phyloP scores from a whole-genome alignment of 2,888 invertebrate genomes.

The Stenodera caucasica region DNA sequence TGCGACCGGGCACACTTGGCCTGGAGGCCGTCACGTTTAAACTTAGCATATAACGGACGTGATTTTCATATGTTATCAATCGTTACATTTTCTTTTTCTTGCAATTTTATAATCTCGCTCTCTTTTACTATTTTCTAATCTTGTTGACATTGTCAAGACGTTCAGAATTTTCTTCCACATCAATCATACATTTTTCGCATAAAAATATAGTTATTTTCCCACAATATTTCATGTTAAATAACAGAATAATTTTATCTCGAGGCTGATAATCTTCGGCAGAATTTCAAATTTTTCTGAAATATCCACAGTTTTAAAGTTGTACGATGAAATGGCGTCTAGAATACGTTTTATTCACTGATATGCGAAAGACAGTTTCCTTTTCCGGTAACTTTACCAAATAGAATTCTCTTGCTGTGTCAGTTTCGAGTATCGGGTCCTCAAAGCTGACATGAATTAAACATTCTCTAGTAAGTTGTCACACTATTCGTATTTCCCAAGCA shows the following conservation, averaged over 20 bases:
- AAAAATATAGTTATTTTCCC: too few relatives aligned
- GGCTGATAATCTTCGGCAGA: neutral
- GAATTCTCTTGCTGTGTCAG: neutral
- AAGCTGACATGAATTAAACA: conserved; percentile 29
- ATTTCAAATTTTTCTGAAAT: neutral
- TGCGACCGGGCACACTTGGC: conserved; percentile 17
- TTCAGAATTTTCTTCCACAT: too few relatives aligned
- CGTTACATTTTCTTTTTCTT: conserved; percentile 12
- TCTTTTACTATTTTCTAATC: neutral
- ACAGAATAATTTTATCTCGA: too few relatives aligned
- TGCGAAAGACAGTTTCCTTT: neutral
- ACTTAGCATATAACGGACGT: conserved; percentile 35
- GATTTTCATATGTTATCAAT: conserved; percentile 37
- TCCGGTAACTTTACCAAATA: too few relatives aligned
- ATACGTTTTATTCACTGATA: neutral
- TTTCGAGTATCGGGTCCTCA: conserved; percentile 8
- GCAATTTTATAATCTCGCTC: conserved; percentile 8
- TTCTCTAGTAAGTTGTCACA: conserved; percentile 15
- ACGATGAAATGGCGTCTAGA: neutral
- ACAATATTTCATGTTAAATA: too few relatives aligned
- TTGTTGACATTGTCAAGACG: too few relatives aligned
- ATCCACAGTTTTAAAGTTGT: neutral
- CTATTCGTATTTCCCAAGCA: conserved; percentile 15
- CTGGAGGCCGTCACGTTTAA: conserved; percentile 33
- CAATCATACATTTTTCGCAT: too few relatives aligned